Conservation (phyloP, 2,888 invertebrate species). For the Mechanitis messenoides region DNA sequence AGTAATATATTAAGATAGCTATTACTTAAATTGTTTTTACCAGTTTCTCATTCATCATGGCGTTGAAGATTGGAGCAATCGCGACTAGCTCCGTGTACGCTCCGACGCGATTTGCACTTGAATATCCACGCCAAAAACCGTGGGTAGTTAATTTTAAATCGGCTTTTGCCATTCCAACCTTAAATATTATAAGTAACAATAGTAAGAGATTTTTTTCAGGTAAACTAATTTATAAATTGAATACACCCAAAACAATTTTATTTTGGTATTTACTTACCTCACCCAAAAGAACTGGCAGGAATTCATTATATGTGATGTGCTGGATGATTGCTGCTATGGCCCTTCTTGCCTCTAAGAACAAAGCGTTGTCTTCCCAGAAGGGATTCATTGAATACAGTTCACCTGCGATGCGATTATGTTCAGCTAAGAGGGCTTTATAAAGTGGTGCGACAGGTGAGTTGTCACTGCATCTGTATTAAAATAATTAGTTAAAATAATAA, state of each 20-base stretch:
- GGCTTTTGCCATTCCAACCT: constrained; percentile 79
- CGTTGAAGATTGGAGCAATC: constrained; percentile 83
- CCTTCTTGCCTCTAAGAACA: constrained; percentile 85
- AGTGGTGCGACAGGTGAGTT: constrained; percentile 82
- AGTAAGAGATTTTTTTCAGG: not conserved
- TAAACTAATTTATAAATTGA: not conserved
- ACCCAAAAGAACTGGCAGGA: constrained; percentile 85
- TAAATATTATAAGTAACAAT: constrained; percentile 16
- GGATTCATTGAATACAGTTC: constrained; percentile 82
- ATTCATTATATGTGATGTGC: constrained; percentile 90
- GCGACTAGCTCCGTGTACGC: constrained; percentile 85
- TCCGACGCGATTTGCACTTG: constrained; percentile 87
- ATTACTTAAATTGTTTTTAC: constrained; percentile 51
- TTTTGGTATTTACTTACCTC: constrained; percentile 63
- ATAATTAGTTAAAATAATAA: not conserved
- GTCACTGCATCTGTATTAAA: constrained; percentile 72
- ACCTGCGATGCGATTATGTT: constrained; percentile 88
- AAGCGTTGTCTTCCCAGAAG: constrained; percentile 86
- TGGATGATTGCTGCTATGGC: constrained; percentile 87
- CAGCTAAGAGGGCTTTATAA: constrained; percentile 82
- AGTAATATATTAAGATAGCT: not conserved
- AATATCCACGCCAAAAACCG: constrained; percentile 87
- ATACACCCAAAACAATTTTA: not conserved
- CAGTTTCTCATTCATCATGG: constrained; percentile 84
- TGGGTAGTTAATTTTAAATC: constrained; percentile 79